Conservation (phyloP, 2,888 invertebrate species). For the Hemicrepidius hirtus region DNA sequence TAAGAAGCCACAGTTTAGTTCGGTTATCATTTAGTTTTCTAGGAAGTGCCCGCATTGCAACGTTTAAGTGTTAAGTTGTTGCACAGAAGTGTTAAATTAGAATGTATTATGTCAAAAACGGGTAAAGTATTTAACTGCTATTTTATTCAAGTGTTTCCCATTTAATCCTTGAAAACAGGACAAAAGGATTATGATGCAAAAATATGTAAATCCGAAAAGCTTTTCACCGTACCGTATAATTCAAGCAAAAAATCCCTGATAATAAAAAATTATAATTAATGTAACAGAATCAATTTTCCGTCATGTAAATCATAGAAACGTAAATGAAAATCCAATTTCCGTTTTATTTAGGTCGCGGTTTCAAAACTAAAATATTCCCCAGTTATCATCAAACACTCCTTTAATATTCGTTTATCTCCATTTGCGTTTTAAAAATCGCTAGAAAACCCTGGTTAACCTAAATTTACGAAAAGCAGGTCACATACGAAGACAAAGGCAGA, state of each 20-base stretch:
- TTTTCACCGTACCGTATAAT: background rate
- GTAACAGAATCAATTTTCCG: background rate
- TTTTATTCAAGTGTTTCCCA: background rate
- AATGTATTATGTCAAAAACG: slow-evolving; percentile 15
- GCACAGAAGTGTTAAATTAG: background rate
- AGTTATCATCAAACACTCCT: slow-evolving; percentile 5
- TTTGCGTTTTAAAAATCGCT: slow-evolving; percentile 4
- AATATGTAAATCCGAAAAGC: background rate
- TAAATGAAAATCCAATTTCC: slow-evolving; percentile 21
- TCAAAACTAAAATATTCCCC: slow-evolving; percentile 16
- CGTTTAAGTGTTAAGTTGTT: background rate
- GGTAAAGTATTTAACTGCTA: slow-evolving; percentile 7
- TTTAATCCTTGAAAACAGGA: background rate
- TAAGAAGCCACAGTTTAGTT: slow-evolving; percentile 22
- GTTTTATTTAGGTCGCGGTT: background rate
- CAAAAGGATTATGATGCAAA: background rate
- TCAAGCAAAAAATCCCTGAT: background rate
- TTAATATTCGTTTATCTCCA: slow-evolving; percentile 2
- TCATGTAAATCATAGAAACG: background rate
- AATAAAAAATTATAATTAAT: slow-evolving; percentile 5
- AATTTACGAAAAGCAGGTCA: slow-evolving; percentile 34
- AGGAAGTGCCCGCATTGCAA: background rate
- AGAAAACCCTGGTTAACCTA: slow-evolving; percentile 21
- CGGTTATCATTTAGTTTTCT: slow-evolving; percentile 6
- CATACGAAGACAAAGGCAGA: slow-evolving; percentile 7